Evolutionary conservation across 2,113 vertebrate genomes (phyloP).

Genomic region (Bujurquina vittata): DNA sequence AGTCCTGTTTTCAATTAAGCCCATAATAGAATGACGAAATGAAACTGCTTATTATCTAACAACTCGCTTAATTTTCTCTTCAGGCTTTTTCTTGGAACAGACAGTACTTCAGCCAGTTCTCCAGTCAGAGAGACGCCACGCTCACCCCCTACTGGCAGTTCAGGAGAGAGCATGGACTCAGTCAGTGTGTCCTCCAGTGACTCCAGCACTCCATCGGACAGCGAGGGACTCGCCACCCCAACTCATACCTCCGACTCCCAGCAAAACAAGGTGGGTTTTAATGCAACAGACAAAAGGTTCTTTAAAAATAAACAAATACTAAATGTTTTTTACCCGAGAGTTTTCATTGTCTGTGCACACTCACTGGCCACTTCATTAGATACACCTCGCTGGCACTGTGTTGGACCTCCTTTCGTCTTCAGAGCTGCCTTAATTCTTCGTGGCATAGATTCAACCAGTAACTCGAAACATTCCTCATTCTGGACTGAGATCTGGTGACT

Average conservation of each 20-base stretch:
- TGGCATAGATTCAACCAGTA: background rate
- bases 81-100: slow-evolving; percentile 89
- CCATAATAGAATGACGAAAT: background rate
- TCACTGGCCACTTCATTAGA: background rate
- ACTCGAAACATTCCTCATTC: background rate
- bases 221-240: slow-evolving; percentile 78
- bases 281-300: background rate
- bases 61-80: slow-evolving; percentile 3
- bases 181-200: slow-evolving; percentile 93
- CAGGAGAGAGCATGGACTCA: slow-evolving; percentile 92
- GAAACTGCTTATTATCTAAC: slow-evolving; percentile 22
- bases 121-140: slow-evolving; percentile 85
- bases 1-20: background rate
- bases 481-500: too few species aligned
- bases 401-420: background rate
- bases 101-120: slow-evolving; percentile 78
- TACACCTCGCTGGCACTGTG: too few species aligned
- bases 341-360: too few species aligned
- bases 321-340: too few species aligned
- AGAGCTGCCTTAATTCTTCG: background rate
- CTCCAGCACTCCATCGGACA: slow-evolving; percentile 86
- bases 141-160: slow-evolving; percentile 87
- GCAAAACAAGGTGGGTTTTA: slow-evolving; percentile 85
- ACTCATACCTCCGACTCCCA: slow-evolving; percentile 77
- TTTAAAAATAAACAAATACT: background rate